Conservation (phyloP, 2,113 vertebrate species). For the Callipepla squamata region DNA sequence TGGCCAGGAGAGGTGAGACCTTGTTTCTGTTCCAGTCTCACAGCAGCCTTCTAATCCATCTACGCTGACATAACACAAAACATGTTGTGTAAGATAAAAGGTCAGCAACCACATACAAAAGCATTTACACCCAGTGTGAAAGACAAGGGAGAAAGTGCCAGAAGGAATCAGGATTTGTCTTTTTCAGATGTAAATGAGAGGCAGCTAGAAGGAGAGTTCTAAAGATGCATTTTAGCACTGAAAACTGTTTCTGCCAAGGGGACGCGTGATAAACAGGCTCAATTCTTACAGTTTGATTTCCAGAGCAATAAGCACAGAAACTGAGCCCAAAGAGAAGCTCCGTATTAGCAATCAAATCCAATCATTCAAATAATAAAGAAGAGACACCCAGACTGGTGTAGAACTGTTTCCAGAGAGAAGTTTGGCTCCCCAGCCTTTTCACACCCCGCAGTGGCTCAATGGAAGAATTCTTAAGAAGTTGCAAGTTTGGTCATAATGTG, state of each 20-base stretch:
- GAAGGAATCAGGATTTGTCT: constrained; percentile 10
- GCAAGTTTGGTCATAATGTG: constrained; percentile 78
- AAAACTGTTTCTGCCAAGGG: background rate
- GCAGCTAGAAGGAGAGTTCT: constrained; percentile 16
- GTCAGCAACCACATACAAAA: constrained; percentile 7
- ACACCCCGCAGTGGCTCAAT: constrained; percentile 41
- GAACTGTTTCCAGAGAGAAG: constrained; percentile 52
- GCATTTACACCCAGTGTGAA: background rate
- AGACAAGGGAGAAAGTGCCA: background rate
- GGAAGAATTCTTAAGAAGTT: constrained; percentile 69
- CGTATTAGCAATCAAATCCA: constrained; percentile 48
- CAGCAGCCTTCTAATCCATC: background rate
- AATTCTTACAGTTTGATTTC: constrained; percentile 32
- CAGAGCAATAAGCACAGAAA: constrained; percentile 31
- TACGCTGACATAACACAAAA: fast-evolving
- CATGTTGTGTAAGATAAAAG: background rate
- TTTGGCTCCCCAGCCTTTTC: constrained; percentile 37
- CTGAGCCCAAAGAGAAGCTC: constrained; percentile 28
- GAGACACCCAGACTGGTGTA: constrained; percentile 7
- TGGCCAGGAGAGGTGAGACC: background rate
- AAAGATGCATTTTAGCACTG: background rate
- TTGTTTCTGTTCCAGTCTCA: background rate
- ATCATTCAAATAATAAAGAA: constrained; percentile 38
- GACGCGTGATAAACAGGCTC: background rate
- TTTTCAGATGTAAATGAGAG: constrained; percentile 26